Evolutionary conservation across 2,888 invertebrate genomes (phyloP), one percentile per base, ranked within the genome.

Genomic region (Diogma glabrata): DNA sequence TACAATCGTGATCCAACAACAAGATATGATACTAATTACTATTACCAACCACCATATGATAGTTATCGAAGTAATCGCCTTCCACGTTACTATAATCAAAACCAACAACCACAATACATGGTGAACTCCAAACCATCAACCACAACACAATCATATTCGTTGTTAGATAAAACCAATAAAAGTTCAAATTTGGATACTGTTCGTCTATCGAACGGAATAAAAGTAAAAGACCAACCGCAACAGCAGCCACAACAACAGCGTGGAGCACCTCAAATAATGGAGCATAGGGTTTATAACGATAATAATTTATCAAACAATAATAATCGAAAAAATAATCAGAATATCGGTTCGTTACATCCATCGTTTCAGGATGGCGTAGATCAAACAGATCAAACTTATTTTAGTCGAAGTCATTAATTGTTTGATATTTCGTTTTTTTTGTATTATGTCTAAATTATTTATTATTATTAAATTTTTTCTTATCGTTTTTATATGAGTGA

Each of bases 21-120:
- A n/a, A n/a, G 60, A 23, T 66, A 71, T 52, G 60, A 60, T 47
- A 51, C 56, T 8, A 53, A 56, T 28, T 58, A 59, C 28, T 60
- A 60, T 52, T 60, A 60, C 51, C 59, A 60, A 40, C 56, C 57
- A 23, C 16, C 45, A 9, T 30, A 50, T 2, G 49, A 47, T 28
- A 50, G 26, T 4, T 54, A 66, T 52, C 48, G 60, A 22, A 51
- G 50, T 24, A 30, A 40, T 19, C 50, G 56, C 14, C 33, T 22
- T 20, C 48, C 48, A 17, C 30, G 48, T 3, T 23, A 48, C 14
- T 48, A 48, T 30, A 47, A 47, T 28, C 26, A 26, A n/a, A 19
- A 17, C 28, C 47, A 19, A 17, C 26, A 9, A 30, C 17, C 17
- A 47, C 30, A 24, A 17, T 19, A 16, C 6, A 9, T 48, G 24